Conservation (phyloP, 2,888 invertebrate species). For the Aleiodes alternator region DNA sequence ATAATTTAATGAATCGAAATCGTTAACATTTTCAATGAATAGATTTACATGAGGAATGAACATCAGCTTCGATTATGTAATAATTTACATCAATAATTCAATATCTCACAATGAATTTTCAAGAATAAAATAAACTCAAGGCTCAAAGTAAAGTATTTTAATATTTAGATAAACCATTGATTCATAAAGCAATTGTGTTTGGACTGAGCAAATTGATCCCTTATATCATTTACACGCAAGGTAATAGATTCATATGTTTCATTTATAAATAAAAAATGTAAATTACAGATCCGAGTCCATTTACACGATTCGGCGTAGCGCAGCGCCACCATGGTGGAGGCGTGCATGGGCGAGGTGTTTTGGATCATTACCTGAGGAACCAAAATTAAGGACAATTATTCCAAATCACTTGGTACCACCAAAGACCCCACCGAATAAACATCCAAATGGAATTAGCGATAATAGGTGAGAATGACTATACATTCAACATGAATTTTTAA, state of each 20-base stretch:
- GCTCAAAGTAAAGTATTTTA: not conserved
- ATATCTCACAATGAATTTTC: not conserved
- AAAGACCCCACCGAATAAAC: constrained; percentile 86
- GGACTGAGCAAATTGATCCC: no score
- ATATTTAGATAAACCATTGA: not conserved
- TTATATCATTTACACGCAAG: no score
- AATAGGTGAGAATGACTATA: constrained; percentile 77
- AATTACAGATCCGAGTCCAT: constrained; percentile 84
- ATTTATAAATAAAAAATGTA: not conserved
- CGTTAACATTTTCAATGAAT: no score
- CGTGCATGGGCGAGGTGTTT: constrained; percentile 76
- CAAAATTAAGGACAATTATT: constrained; percentile 84
- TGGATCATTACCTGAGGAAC: constrained; percentile 81
- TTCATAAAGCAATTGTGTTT: not conserved
- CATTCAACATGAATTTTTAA: not conserved
- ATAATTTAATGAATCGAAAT: no score
- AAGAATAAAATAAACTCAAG: no score
- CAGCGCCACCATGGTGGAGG: constrained; percentile 84
- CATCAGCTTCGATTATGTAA: not conserved
- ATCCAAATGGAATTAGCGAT: constrained; percentile 89
- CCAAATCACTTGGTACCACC: constrained; percentile 91
- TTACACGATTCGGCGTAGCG: constrained; percentile 88
- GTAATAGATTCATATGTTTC: no score
- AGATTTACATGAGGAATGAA: no score
- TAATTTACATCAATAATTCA: not conserved